Evolutionary conservation across 2,888 invertebrate genomes (phyloP), one percentile per base, ranked within the genome.

Genomic region (Macropis europaea): DNA sequence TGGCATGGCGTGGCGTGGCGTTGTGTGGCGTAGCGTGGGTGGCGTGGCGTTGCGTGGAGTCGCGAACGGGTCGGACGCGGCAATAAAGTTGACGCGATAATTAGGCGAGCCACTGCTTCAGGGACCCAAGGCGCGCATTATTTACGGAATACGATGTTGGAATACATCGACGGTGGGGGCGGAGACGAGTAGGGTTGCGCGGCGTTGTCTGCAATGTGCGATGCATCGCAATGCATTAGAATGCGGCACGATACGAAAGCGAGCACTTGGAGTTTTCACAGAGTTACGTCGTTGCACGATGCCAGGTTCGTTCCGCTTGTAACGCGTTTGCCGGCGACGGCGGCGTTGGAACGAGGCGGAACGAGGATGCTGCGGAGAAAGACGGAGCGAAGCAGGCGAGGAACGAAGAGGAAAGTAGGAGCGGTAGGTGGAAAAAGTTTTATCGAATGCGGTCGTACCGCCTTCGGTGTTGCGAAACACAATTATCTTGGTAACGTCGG

Each of bases 401-500:
- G 22, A 53, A 38, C 57, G 43, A 47, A 42, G 26, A 15, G 36
- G 9, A 61, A 47, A 32, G 13, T 40, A 26, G 28, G 28, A 19
- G 11, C 24, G 50, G 36, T 34, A 26, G 71, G 61, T 63, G 72
- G 79, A 82, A 84, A 83, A 85, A 85, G 81, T 84, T 84, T 84
- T 79, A 81, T 83, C 83, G 81, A 81, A 81, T 79, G 78, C 73
- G 80, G 79, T 79, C 73, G 79, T 77, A 73, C 63, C 73, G 64
- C 76, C 73, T 79, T 74, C 70, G 61, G 53, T 63, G 56, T 50
- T 63, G 50, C 77, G 73, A 79, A 85, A 82, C 76, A 76, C 82
- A 84, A 84, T 84, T 86, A 84, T 83, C 84, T 81, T 79, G 43
- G 82, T 75, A 77, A 76, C 74, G 78, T 75, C 74, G 72, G 73